Conservation (phyloP, 2,113 vertebrate species). For the Steatornis caripensis region DNA sequence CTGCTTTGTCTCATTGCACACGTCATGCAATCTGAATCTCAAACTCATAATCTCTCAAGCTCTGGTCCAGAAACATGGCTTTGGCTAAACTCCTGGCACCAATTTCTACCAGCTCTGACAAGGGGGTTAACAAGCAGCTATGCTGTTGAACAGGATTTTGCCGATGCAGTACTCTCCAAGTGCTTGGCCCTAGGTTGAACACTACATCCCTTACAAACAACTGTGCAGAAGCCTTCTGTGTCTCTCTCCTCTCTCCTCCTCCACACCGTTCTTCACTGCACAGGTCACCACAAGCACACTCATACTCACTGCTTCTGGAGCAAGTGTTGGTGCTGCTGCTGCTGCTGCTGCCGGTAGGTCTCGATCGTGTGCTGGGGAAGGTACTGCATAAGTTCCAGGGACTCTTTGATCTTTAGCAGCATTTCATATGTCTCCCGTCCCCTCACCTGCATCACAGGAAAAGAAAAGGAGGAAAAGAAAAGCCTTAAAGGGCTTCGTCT, state of each 20-base stretch:
- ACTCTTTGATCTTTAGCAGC: slow-evolving; percentile 98
- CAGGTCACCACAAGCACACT: neutral
- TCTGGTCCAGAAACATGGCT: neutral
- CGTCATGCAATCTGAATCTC: neutral
- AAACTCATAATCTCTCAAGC: neutral
- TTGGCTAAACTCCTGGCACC: neutral
- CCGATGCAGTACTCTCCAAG: neutral
- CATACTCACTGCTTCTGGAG: slow-evolving; percentile 98
- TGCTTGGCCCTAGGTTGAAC: neutral
- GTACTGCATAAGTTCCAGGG: slow-evolving; percentile 97
- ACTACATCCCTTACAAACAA: neutral
- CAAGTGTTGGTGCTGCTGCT: slow-evolving; percentile 96
- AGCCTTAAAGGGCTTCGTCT: neutral
- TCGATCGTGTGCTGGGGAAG: slow-evolving; percentile 97
- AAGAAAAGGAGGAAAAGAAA: neutral
- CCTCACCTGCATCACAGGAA: slow-evolving; percentile 78
- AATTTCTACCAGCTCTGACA: neutral
- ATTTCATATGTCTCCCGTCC: slow-evolving; percentile 97
- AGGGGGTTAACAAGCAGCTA: neutral
- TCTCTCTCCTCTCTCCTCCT: slow-evolving; percentile 43
- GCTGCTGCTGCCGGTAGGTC: slow-evolving; percentile 95
- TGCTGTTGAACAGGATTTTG: neutral
- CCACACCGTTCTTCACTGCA: neutral
- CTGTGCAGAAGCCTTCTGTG: neutral
- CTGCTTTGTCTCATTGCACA: neutral